Percentiles rank a stretch among this genome's conserved stretches.
phyloP scores from a whole-genome alignment of 2,113 vertebrate genomes.

The Anseranas semipalmata region DNA sequence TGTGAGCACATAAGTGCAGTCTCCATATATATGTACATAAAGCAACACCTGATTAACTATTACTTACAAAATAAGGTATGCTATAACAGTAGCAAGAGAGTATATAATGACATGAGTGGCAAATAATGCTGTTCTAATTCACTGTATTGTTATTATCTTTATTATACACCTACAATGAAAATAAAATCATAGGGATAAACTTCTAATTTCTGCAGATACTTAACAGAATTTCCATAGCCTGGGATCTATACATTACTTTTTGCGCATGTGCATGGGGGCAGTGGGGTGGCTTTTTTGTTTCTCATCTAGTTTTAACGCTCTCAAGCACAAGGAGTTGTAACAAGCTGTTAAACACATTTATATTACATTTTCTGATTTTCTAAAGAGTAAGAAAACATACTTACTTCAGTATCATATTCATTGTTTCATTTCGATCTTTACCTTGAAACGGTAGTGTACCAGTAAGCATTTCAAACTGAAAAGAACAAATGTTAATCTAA shows the following conservation, averaged over 20 bases:
- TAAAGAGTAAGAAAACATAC: constrained; percentile 61
- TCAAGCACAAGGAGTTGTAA: neutral
- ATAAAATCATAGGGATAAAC: too few species aligned
- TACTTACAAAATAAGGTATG: constrained; percentile 23
- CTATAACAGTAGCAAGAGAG: neutral
- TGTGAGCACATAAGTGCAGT: neutral
- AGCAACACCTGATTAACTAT: neutral
- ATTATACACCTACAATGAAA: neutral
- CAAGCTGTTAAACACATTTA: neutral
- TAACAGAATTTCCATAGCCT: neutral
- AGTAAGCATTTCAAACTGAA: constrained; percentile 96
- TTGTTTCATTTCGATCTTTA: constrained; percentile 96
- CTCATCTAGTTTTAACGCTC: neutral
- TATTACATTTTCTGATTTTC: neutral
- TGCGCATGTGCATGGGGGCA: neutral
- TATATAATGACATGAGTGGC: neutral
- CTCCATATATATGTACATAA: neutral
- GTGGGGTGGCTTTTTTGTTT: neutral
- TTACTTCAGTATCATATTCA: constrained; percentile 99
- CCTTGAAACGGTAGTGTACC: constrained; percentile 97
- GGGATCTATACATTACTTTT: neutral
- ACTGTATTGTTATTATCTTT: neutral
- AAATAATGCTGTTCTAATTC: neutral
- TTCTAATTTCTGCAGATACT: neutral
- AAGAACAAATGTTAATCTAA: constrained; percentile 60